Evolutionary conservation across 2,113 vertebrate genomes (phyloP).

Genomic region (Oncorhynchus kisutch): DNA sequence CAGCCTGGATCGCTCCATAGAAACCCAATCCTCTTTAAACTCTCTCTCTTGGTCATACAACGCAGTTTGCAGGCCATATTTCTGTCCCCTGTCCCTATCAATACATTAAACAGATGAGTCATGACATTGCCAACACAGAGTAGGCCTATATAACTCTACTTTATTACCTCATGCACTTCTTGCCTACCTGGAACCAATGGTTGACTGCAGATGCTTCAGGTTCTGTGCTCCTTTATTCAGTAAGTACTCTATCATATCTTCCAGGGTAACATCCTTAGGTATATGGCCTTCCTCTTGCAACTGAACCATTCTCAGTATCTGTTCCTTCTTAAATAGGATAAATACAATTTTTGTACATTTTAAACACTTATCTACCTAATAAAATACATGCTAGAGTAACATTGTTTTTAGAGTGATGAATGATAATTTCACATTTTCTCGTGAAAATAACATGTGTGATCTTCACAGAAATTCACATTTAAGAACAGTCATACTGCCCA

Average conservation of each 20-base stretch:
- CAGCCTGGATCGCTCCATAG: neutral
- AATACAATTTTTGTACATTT: neutral
- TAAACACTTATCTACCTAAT: neutral
- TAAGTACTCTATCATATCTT: neutral
- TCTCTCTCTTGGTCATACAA: neutral
- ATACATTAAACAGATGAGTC: neutral
- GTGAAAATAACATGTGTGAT: neutral
- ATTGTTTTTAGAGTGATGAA: too few relatives aligned
- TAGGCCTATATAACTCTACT: too few relatives aligned
- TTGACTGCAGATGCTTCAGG: neutral
- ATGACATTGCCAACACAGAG: too few relatives aligned
- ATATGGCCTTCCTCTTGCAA: slow-evolving; percentile 11
- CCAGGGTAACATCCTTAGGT: neutral
- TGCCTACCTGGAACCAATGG: neutral
- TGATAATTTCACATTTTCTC: neutral
- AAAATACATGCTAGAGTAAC: too few relatives aligned
- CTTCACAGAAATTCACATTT: neutral
- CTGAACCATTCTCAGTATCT: neutral
- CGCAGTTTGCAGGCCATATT: neutral
- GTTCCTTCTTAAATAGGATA: neutral
- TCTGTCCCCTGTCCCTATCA: neutral
- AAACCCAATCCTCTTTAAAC: neutral
- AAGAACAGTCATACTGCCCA: neutral
- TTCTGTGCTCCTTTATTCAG: neutral
- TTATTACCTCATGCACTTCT: too few relatives aligned